Evolutionary conservation across 1,140 invertebrate species (phyloP).

Genomic region (Vanessa tameamea): DNA sequence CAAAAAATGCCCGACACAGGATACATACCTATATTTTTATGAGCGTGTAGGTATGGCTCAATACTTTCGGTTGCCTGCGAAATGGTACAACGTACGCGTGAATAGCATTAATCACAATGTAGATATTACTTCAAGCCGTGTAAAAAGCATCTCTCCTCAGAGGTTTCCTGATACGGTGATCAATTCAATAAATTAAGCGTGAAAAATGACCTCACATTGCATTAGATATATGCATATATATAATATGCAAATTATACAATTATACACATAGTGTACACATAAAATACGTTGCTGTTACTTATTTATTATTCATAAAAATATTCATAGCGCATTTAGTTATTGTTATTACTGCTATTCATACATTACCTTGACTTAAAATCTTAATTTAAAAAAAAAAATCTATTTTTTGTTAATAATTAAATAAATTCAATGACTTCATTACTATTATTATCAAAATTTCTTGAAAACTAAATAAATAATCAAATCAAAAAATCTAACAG

Average conservation of each 20-base stretch:
- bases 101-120: background rate
- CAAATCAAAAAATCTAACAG: background rate
- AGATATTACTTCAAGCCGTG: background rate
- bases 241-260: background rate
- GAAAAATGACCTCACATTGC: background rate
- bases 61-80: background rate
- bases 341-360: too few relatives aligned
- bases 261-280: background rate
- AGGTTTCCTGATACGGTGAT: constrained; percentile 1
- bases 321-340: background rate
- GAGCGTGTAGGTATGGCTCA: background rate
- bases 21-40: background rate
- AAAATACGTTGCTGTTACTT: background rate
- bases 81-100: background rate
- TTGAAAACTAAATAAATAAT: background rate
- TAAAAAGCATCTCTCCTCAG: background rate
- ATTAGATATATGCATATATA: too few relatives aligned
- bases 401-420: too few relatives aligned
- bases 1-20: too few relatives aligned
- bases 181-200: constrained; percentile 13
- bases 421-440: too few relatives aligned
- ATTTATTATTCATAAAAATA: background rate
- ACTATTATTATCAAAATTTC: too few relatives aligned
- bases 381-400: too few relatives aligned
- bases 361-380: too few relatives aligned